Evolutionary conservation across 2,113 vertebrate species (phyloP).

Genomic region (Chloroceryle aenea): DNA sequence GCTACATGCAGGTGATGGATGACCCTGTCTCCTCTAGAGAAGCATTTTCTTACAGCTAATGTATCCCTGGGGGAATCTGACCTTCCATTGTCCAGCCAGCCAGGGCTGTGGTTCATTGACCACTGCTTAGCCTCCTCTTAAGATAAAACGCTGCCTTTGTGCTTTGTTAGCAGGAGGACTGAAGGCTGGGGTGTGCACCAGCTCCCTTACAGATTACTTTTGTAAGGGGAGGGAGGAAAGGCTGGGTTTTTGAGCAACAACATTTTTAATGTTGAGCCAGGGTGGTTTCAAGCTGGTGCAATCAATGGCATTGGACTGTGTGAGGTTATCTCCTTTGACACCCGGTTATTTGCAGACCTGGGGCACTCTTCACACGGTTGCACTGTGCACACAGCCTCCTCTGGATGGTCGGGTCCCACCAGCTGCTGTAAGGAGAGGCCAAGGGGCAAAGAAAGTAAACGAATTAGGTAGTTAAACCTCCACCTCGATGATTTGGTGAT

Average conservation of each 20-base stretch:
- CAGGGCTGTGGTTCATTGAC: background rate
- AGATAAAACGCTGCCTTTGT: background rate
- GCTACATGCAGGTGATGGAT: background rate
- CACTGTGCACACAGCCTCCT: background rate
- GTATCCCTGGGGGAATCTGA: background rate
- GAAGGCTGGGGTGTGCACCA: background rate
- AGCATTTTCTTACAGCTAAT: background rate
- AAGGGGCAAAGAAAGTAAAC: background rate
- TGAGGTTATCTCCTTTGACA: background rate
- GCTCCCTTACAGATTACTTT: background rate
- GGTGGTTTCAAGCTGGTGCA: background rate
- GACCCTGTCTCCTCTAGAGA: background rate
- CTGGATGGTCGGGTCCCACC: background rate
- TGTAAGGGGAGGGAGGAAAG: background rate
- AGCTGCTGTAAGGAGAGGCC: background rate
- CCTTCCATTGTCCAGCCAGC: background rate
- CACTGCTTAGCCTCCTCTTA: background rate
- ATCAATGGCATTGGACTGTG: background rate
- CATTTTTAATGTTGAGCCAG: background rate
- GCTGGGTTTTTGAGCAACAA: background rate
- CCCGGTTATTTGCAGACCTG: background rate
- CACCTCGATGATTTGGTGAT: conserved; percentile 35
- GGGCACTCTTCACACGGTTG: background rate
- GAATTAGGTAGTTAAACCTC: background rate
- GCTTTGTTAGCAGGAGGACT: background rate